A percentile compares a stretch with the other conserved stretches of the same genome.
phyloP scores from a whole-genome alignment of 1,140 invertebrate species.

The Drosophila bocki region DNA sequence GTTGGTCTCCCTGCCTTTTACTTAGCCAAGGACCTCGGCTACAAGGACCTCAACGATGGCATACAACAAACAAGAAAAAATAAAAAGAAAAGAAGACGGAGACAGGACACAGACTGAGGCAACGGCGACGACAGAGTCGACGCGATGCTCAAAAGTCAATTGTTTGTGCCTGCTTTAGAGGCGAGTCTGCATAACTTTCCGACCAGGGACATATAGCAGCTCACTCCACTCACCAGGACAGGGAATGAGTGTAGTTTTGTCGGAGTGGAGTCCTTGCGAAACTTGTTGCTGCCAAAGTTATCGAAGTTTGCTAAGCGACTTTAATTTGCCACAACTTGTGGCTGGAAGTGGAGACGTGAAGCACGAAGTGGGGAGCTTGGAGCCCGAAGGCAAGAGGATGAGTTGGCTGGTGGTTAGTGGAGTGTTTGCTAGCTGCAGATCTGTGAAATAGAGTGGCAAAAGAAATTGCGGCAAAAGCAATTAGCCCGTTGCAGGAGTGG shows the following conservation, averaged over 20 bases:
- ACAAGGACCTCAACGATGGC: slow-evolving; percentile 53
- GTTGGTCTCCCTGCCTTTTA: slow-evolving; percentile 72
- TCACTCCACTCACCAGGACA: neutral
- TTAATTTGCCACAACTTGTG: slow-evolving; percentile 52
- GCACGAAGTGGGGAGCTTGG: neutral
- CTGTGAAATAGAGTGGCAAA: slow-evolving; percentile 31
- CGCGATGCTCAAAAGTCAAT: slow-evolving; percentile 76
- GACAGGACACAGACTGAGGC: slow-evolving; percentile 6
- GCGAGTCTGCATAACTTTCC: slow-evolving; percentile 68
- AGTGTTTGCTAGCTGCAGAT: slow-evolving; percentile 36
- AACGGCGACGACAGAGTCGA: slow-evolving; percentile 21
- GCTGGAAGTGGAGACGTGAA: slow-evolving; percentile 14
- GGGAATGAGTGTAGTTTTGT: slow-evolving; percentile 39
- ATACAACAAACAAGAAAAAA: neutral
- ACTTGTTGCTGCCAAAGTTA: slow-evolving; percentile 56
- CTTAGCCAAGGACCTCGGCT: slow-evolving; percentile 60
- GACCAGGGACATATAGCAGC: slow-evolving; percentile 23
- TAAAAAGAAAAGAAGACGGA: neutral
- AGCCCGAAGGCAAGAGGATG: neutral
- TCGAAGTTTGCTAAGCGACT: slow-evolving; percentile 51
- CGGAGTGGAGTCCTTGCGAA: slow-evolving; percentile 40
- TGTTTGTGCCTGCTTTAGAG: slow-evolving; percentile 71
- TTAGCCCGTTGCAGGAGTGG: slow-evolving; percentile 26
- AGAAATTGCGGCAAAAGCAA: slow-evolving; percentile 41
- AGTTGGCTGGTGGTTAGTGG: neutral